Conservation (phyloP, 2,113 vertebrate genomes). For the Monopterus albus region DNA sequence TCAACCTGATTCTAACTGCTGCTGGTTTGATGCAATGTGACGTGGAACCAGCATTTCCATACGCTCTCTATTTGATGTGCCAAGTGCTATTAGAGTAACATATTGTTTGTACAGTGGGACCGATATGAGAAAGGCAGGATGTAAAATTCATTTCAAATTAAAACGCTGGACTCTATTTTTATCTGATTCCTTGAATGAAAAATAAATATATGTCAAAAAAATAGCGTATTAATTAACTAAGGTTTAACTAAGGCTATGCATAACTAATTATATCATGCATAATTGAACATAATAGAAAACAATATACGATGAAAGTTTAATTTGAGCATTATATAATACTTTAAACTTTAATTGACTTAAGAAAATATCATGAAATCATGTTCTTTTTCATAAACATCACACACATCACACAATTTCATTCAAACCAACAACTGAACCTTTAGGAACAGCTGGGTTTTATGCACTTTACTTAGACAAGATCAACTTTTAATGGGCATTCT, state of each 20-base stretch:
- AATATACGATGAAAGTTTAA: background rate
- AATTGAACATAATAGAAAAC: background rate
- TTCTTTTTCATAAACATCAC: constrained; percentile 6
- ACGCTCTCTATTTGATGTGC: constrained; percentile 42
- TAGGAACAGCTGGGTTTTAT: constrained; percentile 38
- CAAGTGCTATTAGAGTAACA: constrained; percentile 34
- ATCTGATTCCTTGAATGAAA: background rate
- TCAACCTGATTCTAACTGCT: constrained; percentile 18
- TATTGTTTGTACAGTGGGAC: background rate
- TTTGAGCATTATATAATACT: background rate
- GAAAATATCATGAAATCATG: background rate
- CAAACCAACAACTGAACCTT: constrained; percentile 34
- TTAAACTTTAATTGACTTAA: background rate
- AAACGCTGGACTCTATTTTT: no score
- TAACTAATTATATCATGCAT: background rate
- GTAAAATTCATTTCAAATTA: background rate
- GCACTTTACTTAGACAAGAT: constrained; percentile 35
- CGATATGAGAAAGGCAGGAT: background rate
- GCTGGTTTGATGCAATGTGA: constrained; percentile 50
- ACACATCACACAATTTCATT: constrained; percentile 27
- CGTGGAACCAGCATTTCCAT: constrained; percentile 38
- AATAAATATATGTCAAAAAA: background rate
- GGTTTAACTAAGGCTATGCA: background rate
- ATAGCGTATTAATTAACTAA: background rate
- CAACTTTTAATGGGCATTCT: constrained; percentile 67